Evolutionary conservation across 2,888 invertebrate genomes (phyloP), one percentile per base, ranked within the genome.

Genomic region (Argyresthia albistria): DNA sequence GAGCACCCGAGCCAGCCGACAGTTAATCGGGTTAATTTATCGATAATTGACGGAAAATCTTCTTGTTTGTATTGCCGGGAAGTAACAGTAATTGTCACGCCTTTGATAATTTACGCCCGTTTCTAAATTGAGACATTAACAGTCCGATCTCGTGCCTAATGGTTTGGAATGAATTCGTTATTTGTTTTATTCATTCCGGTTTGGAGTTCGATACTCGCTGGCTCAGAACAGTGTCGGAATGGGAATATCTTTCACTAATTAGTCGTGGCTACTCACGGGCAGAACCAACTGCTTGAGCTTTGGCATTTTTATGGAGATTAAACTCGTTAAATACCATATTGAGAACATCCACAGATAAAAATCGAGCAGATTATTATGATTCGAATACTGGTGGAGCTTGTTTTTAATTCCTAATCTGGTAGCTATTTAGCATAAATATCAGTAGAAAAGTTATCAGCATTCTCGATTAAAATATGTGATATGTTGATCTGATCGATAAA

Each of bases 21-120:
- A 76, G 77, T 82, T 86, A 87, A 87, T 87, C 86, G 81, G 81
- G 84, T 86, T 87, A 87, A 86, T 87, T 87, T 86, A 87, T 86
- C 86, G 84, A 86, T 87, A 87, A 87, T 87, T 84, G 86, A 84
- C 86, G 86, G 81, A 80, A 81, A 84, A 76, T 83, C 86, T 86
- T 86, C 86, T 84, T 84, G 84, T 87, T 87, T 84, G 86, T 83
- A 80, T 77, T 81, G 80, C 79, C 78, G 82, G 86, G 73, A 84
- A 86, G 82, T 83, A 87, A 86, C 86, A 86, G 86, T 83, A 83
- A 87, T 87, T 87, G 87, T 87, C 87, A 87, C 86, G 87, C 86
- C 86, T 87, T 82, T 83, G 80, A 87, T 84, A 86, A 87, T 87
- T 87, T 86, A 87, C 86, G 86, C 80, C 75, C 84, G 83, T 81